phyloP scores from a whole-genome alignment of 2,888 invertebrate species.

The Agriopis marginaria region DNA sequence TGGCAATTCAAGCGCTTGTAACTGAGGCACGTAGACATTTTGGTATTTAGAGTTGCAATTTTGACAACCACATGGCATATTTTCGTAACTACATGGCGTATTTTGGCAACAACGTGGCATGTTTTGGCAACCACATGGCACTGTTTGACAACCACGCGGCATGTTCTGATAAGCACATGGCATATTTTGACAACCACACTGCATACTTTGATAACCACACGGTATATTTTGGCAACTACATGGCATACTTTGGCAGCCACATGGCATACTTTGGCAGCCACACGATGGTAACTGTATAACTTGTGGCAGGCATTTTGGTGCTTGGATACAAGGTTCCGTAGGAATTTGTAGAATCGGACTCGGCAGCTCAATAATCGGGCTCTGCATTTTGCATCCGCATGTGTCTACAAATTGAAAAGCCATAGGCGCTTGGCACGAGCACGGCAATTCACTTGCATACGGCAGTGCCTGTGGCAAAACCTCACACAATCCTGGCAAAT shows the following conservation, averaged over 20 bases:
- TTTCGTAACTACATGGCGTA: conserved; percentile 26
- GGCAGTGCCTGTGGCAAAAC: conserved; percentile 9
- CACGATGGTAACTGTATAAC: conserved; percentile 2
- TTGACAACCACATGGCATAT: conserved; percentile 22
- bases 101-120: conserved; percentile 26
- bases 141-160: background rate
- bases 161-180: background rate
- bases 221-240: background rate
- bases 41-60: conserved; percentile 10
- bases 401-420: background rate
- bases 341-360: conserved; percentile 6
- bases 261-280: background rate
- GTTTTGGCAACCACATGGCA: conserved; percentile 1
- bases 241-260: background rate
- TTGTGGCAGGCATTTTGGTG: conserved; percentile 1
- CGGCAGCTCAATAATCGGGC: conserved; percentile 15
- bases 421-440: conserved; percentile 10
- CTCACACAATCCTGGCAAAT: conserved; percentile 23
- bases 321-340: conserved; percentile 8
- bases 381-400: conserved; percentile 14
- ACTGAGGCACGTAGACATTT: conserved; percentile 14
- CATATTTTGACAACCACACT: conserved; percentile 1
- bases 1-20: conserved; percentile 23
- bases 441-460: conserved; percentile 2
- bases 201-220: background rate